Base-by-base conservation (phyloP, 2,888 invertebrate genomes). In the Agrenia bidenticulata region DNA sequence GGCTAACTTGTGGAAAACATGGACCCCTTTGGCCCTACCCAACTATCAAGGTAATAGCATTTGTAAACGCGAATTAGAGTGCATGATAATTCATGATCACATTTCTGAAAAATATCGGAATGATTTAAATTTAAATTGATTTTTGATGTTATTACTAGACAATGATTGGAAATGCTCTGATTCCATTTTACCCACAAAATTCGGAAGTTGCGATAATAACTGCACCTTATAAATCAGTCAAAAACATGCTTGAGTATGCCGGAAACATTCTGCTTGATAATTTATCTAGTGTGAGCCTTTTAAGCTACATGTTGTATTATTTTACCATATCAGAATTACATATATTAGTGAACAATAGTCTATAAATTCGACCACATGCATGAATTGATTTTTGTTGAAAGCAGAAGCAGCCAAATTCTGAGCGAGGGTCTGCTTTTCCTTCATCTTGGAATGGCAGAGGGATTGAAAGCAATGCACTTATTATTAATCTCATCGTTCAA, bases 1-100 rank as follows among this genome's bases (percentile, higher is more conserved):
- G 76, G 76, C 62, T 76, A 1, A 70, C 65, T 23, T 76, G 74
- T 62, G 76, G 74, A 1, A 50, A 63, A 24, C 86, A 84, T 73
- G 88, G 89, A 0, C 82, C 85, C 0, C 81, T 89, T 7, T 89
- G 89, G 89, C 89, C 89, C 0, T 80, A 81, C 74, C 89, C 89
- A 0, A 85, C 86, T 0, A 82, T 77, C 4, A 64, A 74, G 61
- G 74, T 75, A 58, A n/a, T n/a, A n/a, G n/a, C n/a, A n/a, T n/a
- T n/a, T n/a, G n/a, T n/a, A n/a, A n/a, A n/a, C n/a, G n/a, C n/a
- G n/a, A n/a, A n/a, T n/a, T n/a, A n/a, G n/a, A n/a, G n/a, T n/a
- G n/a, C n/a, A n/a, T n/a, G n/a, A n/a, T n/a, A n/a, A n/a, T n/a
- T n/a, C n/a, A n/a, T n/a, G n/a, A n/a, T n/a, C n/a, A n/a, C n/a